A percentile compares a stretch with the other conserved stretches of the same genome.
phyloP scores from a whole-genome alignment of 2,797 vertebrate species.

The Lagorchestes hirsutus region DNA sequence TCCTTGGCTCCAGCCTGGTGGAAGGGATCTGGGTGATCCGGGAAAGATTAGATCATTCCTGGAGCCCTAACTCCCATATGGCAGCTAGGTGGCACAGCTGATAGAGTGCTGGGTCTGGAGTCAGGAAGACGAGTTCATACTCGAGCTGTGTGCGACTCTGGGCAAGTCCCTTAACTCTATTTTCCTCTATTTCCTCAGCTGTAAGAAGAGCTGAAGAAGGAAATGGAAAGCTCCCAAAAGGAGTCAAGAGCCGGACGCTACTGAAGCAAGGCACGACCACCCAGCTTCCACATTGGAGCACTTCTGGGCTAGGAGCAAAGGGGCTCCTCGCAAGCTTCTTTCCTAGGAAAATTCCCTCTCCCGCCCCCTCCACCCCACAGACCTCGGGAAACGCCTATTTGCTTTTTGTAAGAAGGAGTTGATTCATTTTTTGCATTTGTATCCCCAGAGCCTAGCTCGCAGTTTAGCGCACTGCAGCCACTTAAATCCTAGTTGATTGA shows the following conservation, averaged over 20 bases:
- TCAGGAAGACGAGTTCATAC: not conserved
- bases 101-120: not conserved
- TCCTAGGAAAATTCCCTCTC: not conserved
- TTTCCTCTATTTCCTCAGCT: not conserved
- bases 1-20: not conserved
- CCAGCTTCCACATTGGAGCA: not conserved
- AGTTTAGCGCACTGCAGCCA: not conserved
- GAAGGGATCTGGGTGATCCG: not conserved
- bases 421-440: not conserved
- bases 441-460: not conserved
- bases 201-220: not conserved
- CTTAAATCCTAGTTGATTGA: not conserved
- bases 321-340: not conserved
- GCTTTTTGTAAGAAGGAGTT: not conserved
- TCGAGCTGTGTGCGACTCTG: not conserved
- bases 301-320: not conserved
- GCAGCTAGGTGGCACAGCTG: not conserved
- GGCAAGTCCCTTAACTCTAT: not conserved
- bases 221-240: not conserved
- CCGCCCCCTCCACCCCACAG: accelerated
- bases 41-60: not conserved
- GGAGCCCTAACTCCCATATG: not conserved
- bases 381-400: not conserved
- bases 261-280: not conserved
- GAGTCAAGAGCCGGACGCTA: not conserved